Base-by-base conservation (phyloP, 2,797 vertebrate genomes). In the Girardinus metallicus region DNA sequence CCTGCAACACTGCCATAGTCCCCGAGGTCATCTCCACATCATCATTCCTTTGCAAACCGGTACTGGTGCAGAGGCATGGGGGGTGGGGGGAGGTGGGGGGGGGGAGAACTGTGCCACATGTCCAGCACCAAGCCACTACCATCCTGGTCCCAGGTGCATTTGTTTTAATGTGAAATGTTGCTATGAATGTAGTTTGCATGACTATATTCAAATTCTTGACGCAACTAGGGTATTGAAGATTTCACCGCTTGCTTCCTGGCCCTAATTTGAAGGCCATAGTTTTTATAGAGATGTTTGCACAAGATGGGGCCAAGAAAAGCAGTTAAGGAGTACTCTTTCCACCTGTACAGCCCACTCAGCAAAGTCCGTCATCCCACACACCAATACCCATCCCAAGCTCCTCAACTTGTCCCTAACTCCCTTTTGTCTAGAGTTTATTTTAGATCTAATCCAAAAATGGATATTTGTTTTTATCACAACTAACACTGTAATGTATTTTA, bases 41-140 rank as follows among this genome's bases (percentile, higher is more conserved):
- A 31, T 12, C n/a, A 31, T 1, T 60, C 11, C n/a, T 29, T 60
- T 60, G 12, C n/a, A 60, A 60, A 15, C 12, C 0, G n/a, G 55
- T 60, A 31, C 57, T 31, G 57, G 29, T 62, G 29, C 29, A 62
- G 29, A 62, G 13, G 29, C 57, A 62, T 15, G 29, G 29, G 29
- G 29, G 11, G 2, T 1, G 12, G 4, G 0, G 0, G 6, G 13
- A 62, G 29, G n/a, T n/a, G 29, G 11, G 2, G 5, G 12, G 4
- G 0, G 0, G 6, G 13, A 62, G 29, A 2, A 16, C 29, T 1
- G 1, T 34, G 29, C 57, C n/a, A 34, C 15, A 29, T 60, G 57
- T 31, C 57, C 57, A 62, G 57, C 12, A 34, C 15, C 10, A 10
- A 57, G 55, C 10, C 11, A 57, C 4, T 7, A 3, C 55, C 12